A percentile compares a stretch with the other conserved stretches of the same genome.
phyloP scores from a whole-genome alignment of 2,888 invertebrate genomes.

The Diarsia dahlii region DNA sequence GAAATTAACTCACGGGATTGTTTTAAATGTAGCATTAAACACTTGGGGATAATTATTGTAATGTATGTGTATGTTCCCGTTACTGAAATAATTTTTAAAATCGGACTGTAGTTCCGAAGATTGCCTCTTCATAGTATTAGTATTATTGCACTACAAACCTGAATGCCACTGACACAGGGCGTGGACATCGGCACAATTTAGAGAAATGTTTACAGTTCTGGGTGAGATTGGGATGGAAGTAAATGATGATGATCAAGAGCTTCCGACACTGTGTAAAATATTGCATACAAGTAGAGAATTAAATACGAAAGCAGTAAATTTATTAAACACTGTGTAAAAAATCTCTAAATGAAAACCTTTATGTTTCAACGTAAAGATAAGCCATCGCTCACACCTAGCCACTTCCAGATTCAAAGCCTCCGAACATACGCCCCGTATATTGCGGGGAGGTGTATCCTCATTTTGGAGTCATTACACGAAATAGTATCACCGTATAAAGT shows the following conservation, averaged over 20 bases:
- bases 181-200: background rate
- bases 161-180: background rate
- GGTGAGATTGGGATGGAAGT: background rate
- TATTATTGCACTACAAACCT: background rate
- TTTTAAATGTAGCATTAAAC: too few species aligned
- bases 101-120: too few species aligned
- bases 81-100: too few species aligned
- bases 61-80: too few species aligned
- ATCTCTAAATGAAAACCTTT: background rate
- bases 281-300: too few species aligned
- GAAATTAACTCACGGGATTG: too few species aligned
- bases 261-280: background rate
- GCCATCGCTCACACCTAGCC: slow-evolving; percentile 43
- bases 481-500: slow-evolving; percentile 89
- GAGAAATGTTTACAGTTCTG: background rate
- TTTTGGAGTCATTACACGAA: slow-evolving; percentile 91
- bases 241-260: background rate
- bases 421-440: slow-evolving; percentile 77
- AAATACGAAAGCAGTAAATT: background rate
- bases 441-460: slow-evolving; percentile 87
- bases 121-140: too few species aligned
- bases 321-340: background rate
- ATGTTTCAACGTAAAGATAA: slow-evolving; percentile 18
- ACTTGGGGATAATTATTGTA: too few species aligned
- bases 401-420: slow-evolving; percentile 69